Evolutionary conservation across 30 jellyfish, hydroid and myxozoan genomes (phyloP).

Genomic region (Phacellophora camtschatica): DNA sequence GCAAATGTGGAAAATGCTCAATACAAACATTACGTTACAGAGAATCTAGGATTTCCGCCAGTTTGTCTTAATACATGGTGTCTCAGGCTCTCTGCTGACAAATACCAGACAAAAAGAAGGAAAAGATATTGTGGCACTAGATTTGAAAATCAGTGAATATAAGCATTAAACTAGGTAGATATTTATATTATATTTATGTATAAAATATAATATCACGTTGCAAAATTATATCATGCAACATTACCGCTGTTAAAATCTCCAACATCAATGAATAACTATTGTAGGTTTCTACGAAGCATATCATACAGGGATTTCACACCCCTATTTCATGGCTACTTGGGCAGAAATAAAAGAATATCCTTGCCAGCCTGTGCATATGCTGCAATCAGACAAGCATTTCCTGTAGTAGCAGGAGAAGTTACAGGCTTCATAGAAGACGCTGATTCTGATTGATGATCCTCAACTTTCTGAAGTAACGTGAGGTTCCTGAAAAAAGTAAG

Average conservation of each 20-base stretch:
- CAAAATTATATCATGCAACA: no score
- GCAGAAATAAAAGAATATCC: conserved; percentile 1
- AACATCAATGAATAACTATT: no score
- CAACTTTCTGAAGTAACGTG: no score
- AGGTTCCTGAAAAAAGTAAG: no score
- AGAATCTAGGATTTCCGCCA: background rate
- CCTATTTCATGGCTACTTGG: conserved; percentile 19
- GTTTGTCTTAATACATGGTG: background rate
- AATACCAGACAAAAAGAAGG: background rate
- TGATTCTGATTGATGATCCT: conserved; percentile 3
- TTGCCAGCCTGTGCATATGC: conserved; percentile 1
- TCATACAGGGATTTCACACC: background rate
- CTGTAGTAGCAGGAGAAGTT: background rate
- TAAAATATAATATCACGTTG: no score
- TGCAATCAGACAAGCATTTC: background rate
- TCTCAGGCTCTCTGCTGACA: background rate
- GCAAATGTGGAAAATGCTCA: no score
- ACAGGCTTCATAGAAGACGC: background rate
- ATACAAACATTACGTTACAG: background rate
- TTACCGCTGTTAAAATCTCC: no score
- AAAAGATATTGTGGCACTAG: background rate
- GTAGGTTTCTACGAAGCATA: background rate
- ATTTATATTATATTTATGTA: no score
- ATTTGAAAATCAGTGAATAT: background rate
- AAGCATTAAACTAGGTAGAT: no score